Conservation (phyloP, 2,888 invertebrate genomes). For the Periphyllus acericola region DNA sequence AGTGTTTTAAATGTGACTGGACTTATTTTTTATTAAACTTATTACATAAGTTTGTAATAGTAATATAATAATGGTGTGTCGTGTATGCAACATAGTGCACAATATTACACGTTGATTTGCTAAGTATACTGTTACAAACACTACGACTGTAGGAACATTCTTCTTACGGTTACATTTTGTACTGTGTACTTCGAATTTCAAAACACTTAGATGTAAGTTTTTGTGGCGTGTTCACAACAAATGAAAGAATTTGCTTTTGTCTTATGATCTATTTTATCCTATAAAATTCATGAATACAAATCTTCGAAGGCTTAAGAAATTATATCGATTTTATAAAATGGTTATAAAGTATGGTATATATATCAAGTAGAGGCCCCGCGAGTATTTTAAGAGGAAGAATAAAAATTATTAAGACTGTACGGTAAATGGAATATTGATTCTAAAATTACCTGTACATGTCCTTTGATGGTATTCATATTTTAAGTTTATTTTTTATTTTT, state of each 20-base stretch:
- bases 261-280: too few species aligned
- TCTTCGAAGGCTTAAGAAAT: too few species aligned
- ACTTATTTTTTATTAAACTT: neutral
- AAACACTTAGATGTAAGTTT: too few species aligned
- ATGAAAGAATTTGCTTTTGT: too few species aligned
- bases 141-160: too few species aligned
- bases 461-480: slow-evolving; percentile 6
- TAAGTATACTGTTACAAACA: neutral
- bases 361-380: neutral
- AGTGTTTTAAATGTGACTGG: neutral
- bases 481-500: neutral
- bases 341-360: neutral
- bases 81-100: neutral
- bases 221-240: too few species aligned
- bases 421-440: neutral
- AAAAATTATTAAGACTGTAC: neutral
- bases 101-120: neutral
- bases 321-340: too few species aligned
- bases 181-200: too few species aligned
- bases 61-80: neutral
- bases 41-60: neutral
- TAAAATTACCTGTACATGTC: neutral
- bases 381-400: too few species aligned
- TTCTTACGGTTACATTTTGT: too few species aligned
- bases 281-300: too few species aligned